Evolutionary conservation across 2,888 invertebrate species (phyloP).

Genomic region (Malachius bipustulatus): DNA sequence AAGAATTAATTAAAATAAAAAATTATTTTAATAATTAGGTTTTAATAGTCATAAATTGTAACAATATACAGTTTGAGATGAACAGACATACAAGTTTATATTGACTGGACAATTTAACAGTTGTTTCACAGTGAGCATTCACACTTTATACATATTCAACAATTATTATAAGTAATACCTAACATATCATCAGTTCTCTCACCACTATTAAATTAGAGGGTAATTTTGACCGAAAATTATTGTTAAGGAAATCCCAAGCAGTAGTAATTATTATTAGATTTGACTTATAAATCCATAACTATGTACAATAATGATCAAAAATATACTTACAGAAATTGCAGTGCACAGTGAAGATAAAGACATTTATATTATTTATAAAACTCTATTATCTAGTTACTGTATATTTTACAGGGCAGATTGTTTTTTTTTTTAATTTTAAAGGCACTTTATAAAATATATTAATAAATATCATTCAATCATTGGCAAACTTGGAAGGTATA

Average conservation of each 20-base stretch:
- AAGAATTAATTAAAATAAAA: slow-evolving; percentile 2
- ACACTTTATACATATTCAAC: slow-evolving; percentile 24
- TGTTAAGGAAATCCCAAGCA: too few species aligned
- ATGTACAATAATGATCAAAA: too few species aligned
- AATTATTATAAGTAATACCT: not conserved
- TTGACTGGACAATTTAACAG: slow-evolving; percentile 39
- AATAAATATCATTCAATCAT: slow-evolving; percentile 25
- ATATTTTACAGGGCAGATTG: slow-evolving; percentile 30
- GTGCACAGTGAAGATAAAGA: too few species aligned
- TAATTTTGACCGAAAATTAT: too few species aligned
- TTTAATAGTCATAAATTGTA: slow-evolving; percentile 35
- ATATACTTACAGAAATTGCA: too few species aligned
- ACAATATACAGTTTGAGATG: slow-evolving; percentile 39
- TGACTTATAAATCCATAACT: too few species aligned
- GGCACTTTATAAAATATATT: slow-evolving; percentile 36
- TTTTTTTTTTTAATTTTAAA: slow-evolving; percentile 33
- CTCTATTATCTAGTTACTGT: too few species aligned
- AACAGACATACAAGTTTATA: slow-evolving; percentile 38
- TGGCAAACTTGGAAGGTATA: slow-evolving; percentile 39
- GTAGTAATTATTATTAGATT: too few species aligned
- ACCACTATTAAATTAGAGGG: too few species aligned
- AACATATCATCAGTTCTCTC: not conserved
- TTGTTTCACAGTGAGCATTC: slow-evolving; percentile 33
- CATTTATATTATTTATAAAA: too few species aligned
- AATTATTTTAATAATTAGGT: slow-evolving; percentile 24